Evolutionary conservation across 2,888 invertebrate species (phyloP).

Genomic region (Melolontha melolontha): DNA sequence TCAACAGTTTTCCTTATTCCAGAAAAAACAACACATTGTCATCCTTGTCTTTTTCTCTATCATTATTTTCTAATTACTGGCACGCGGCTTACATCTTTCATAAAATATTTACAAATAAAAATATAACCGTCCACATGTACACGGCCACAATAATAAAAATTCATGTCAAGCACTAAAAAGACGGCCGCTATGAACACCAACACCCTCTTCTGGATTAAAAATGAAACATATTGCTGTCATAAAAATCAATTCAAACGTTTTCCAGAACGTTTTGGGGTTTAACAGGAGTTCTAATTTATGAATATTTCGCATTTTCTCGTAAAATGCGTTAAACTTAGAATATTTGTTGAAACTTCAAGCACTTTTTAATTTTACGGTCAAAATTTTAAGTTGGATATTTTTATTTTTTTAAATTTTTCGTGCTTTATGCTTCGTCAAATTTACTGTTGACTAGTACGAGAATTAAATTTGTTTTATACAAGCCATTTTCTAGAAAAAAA

Average conservation of each 20-base stretch:
- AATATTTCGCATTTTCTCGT: too few relatives aligned
- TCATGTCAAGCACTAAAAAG: constrained; percentile 1
- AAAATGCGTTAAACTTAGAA: too few relatives aligned
- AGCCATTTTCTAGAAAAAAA: too few relatives aligned
- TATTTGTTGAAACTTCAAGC: too few relatives aligned
- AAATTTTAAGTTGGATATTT: too few relatives aligned
- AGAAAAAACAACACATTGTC: background rate
- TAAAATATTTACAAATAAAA: background rate
- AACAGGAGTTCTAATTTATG: too few relatives aligned
- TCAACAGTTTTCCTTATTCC: background rate
- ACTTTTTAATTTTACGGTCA: too few relatives aligned
- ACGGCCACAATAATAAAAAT: constrained; percentile 11
- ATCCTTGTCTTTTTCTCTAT: background rate
- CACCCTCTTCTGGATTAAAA: constrained; percentile 22
- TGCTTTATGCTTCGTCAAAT: too few relatives aligned
- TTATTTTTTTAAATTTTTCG: too few relatives aligned
- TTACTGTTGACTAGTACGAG: too few relatives aligned
- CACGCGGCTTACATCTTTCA: constrained; percentile 17
- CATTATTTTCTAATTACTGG: constrained; percentile 31
- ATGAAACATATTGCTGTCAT: constrained; percentile 20
- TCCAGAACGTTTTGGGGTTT: background rate
- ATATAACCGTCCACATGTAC: background rate
- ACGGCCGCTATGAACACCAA: background rate
- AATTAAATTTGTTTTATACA: too few relatives aligned
- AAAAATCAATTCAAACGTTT: constrained; percentile 16